Conservation (phyloP, 1,140 invertebrate species). For the Centruroides vittatus region DNA sequence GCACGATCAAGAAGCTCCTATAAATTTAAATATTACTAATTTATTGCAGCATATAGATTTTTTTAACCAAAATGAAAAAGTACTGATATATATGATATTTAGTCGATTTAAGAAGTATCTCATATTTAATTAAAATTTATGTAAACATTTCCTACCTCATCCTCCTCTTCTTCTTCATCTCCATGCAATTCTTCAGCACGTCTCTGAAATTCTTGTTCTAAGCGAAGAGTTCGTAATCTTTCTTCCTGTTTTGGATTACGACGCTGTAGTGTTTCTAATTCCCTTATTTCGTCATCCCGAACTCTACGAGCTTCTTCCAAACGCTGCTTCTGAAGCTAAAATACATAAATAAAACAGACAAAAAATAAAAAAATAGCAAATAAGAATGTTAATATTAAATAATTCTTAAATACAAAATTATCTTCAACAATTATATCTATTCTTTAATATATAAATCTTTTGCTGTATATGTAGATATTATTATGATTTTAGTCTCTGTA, state of each 20-base stretch:
- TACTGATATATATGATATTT: background rate
- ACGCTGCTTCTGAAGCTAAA: slow-evolving; percentile 35
- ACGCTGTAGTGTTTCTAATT: slow-evolving; percentile 48
- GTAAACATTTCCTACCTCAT: slow-evolving; percentile 23
- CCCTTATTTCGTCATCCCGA: slow-evolving; percentile 70
- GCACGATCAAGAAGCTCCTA: slow-evolving; percentile 16
- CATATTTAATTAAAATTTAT: background rate
- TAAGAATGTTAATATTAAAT: no score
- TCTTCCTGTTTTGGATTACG: slow-evolving; percentile 68
- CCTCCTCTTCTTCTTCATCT: slow-evolving; percentile 58
- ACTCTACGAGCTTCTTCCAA: slow-evolving; percentile 50
- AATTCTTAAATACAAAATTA: no score
- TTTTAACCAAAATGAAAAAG: no score
- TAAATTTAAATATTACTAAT: no score
- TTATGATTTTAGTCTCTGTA: no score
- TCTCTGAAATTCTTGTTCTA: slow-evolving; percentile 77
- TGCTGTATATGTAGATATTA: no score
- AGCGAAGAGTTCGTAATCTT: slow-evolving; percentile 59
- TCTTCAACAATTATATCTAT: no score
- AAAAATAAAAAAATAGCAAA: no score
- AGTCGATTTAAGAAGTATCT: no score
- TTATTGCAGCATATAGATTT: no score
- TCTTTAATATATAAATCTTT: no score
- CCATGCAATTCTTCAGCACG: slow-evolving; percentile 59
- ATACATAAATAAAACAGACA: no score